A percentile compares a stretch with the other conserved stretches of the same genome.
phyloP scores from a whole-genome alignment of 2,113 vertebrate genomes.

The Syngnathus typhle region DNA sequence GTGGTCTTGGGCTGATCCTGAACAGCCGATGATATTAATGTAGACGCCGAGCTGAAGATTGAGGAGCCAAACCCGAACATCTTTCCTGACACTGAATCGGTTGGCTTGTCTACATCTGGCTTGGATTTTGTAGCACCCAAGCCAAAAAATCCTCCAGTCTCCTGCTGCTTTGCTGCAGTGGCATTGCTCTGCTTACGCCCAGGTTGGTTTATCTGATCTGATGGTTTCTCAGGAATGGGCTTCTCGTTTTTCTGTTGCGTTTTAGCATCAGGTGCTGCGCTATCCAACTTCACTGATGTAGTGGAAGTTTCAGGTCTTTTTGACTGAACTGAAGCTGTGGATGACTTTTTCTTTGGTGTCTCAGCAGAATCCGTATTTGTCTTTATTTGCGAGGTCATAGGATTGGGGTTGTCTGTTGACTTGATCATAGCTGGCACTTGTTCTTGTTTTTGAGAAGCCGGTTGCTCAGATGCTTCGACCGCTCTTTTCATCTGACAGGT shows the following conservation, averaged over 20 bases:
- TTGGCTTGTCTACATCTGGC: slow-evolving; percentile 71
- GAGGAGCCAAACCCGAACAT: slow-evolving; percentile 71
- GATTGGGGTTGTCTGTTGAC: slow-evolving; percentile 28
- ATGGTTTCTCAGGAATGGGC: slow-evolving; percentile 44
- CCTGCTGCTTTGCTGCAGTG: slow-evolving; percentile 50
- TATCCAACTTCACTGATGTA: slow-evolving; percentile 24
- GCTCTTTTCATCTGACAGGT: slow-evolving; percentile 92
- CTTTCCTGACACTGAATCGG: slow-evolving; percentile 80
- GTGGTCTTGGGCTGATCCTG: slow-evolving; percentile 56
- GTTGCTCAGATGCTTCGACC: slow-evolving; percentile 70
- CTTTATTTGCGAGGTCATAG: background rate
- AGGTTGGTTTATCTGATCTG: slow-evolving; percentile 36
- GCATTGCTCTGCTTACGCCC: slow-evolving; percentile 65
- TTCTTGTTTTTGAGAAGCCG: slow-evolving; percentile 30
- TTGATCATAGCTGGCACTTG: slow-evolving; percentile 39
- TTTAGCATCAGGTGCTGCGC: slow-evolving; percentile 20
- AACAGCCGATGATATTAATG: slow-evolving; percentile 63
- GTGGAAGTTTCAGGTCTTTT: slow-evolving; percentile 54
- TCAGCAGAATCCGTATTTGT: background rate
- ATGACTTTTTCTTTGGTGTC: slow-evolving; percentile 45
- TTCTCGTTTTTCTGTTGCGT: slow-evolving; percentile 21
- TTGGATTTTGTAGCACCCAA: slow-evolving; percentile 61
- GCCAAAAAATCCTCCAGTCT: slow-evolving; percentile 70
- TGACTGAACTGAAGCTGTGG: slow-evolving; percentile 37
- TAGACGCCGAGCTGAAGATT: slow-evolving; percentile 68